Base-by-base conservation (phyloP, 2,113 vertebrate species). In the Daphoenositta chrysoptera region DNA sequence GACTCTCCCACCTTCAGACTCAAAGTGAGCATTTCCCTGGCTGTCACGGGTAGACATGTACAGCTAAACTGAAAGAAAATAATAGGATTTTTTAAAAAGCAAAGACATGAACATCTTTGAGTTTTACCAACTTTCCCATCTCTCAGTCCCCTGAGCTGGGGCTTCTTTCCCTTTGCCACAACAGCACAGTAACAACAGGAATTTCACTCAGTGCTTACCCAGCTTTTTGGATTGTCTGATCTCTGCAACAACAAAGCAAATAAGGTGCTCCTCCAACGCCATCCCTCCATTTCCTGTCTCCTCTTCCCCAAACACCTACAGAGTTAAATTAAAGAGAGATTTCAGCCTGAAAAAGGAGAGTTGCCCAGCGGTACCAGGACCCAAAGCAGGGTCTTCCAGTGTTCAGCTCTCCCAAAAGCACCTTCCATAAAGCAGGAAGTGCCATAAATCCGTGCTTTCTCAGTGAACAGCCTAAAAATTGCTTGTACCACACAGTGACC, bases 151-250 rank as follows among this genome's bases (percentile, higher is more conserved):
- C 37, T 44, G 24, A 28, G 30, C 47, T 56, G 37, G n/a, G 37
- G 19, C 26, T 40, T 42, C 13, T 20, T 58, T 42, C 35, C 27
- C 27, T 84, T 61, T n/a, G 39, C 54, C 27, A 15, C 45, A 69
- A n/a, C 7, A 40, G 28, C 39, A 35, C 58, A 45, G 9, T 7
- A 76, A 54, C 7, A 37, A 40, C 0, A 39, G 1, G 10, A 60
- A 31, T 69, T 61, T 51, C 15, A 24, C 8, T 42, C 9, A 3
- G 20, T 0, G 3, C 63, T 90, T 53, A n/a, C 20, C 16, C 57
- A 35, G 3, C 4, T 24, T 58, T 15, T 44, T 40, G 11, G 15
- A 15, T 37, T 37, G 26, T 23, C 47, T 10, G 10, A 44, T 42
- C 39, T 68, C n/a, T 19, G 31, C 78, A 48, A 3, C 12, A 86